Percentiles rank a stretch among this genome's conserved stretches.
phyloP scores from a whole-genome alignment of 2,113 vertebrate species.

The Siniperca chuatsi region DNA sequence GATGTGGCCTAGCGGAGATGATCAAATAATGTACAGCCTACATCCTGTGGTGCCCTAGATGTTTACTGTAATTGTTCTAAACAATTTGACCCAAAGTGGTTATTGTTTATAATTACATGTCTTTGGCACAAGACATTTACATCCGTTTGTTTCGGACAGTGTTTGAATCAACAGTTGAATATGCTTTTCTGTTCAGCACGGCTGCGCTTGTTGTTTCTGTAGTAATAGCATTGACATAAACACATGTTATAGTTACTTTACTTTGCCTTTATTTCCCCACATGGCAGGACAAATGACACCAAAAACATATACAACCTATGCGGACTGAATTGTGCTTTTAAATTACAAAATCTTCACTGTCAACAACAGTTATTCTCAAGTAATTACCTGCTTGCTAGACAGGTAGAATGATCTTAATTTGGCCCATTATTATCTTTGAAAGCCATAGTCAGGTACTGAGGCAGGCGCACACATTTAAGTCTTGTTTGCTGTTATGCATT shows the following conservation, averaged over 20 bases:
- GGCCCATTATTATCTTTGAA: background rate
- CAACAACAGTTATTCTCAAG: background rate
- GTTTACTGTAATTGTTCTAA: slow-evolving; percentile 46
- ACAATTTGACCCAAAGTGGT: slow-evolving; percentile 16
- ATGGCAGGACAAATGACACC: background rate
- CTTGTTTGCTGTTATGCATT: background rate
- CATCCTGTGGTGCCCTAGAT: slow-evolving; percentile 47
- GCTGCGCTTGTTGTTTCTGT: slow-evolving; percentile 7
- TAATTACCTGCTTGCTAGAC: background rate
- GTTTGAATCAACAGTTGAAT: slow-evolving; percentile 74
- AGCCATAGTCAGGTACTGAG: background rate
- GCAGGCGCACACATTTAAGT: background rate
- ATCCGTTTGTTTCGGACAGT: slow-evolving; percentile 23
- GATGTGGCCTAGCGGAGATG: slow-evolving; percentile 66
- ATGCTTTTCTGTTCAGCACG: slow-evolving; percentile 13
- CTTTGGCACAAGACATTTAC: slow-evolving; percentile 17
- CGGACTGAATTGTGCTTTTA: background rate
- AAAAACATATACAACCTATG: background rate
- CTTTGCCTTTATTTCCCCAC: background rate
- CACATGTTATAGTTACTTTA: background rate
- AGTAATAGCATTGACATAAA: slow-evolving; percentile 33
- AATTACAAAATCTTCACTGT: background rate
- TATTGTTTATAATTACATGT: slow-evolving; percentile 17
- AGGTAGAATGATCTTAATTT: background rate
- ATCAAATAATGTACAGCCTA: slow-evolving; percentile 57